Percentiles rank a stretch among this genome's conserved stretches.
These are phyloP conservation scores for Tetragonula carbonaria DNA, from an alignment of 2,888 invertebrate genomes.

Conservation along the genomic window DNA sequence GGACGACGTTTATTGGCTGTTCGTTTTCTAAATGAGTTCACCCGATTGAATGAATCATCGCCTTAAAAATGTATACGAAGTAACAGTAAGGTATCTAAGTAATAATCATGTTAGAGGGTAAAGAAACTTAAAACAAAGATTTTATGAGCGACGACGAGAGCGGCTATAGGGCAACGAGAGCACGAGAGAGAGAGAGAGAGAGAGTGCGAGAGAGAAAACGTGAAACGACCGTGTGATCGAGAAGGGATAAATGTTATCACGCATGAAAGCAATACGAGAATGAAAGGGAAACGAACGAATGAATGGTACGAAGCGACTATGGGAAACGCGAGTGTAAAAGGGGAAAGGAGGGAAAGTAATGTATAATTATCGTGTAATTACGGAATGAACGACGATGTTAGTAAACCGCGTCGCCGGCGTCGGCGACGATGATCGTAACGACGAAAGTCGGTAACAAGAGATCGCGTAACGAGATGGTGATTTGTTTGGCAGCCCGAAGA, in stretches of 20 bases:
- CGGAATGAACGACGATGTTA: conserved; percentile 69
- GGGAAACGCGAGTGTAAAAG: conserved; percentile 53
- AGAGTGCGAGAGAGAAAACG: conserved; percentile 16
- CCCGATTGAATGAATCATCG: conserved; percentile 84
- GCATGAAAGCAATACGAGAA: background rate
- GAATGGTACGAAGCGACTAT: conserved; percentile 29
- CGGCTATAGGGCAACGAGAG: conserved; percentile 58
- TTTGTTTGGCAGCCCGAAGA: conserved; percentile 36
- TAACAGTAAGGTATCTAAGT: conserved; percentile 84
- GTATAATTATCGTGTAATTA: conserved; percentile 83
- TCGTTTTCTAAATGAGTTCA: conserved; percentile 83
- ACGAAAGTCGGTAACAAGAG: conserved; percentile 45
- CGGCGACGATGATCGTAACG: conserved; percentile 67
- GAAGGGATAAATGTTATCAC: background rate
- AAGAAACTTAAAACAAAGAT: conserved; percentile 80
- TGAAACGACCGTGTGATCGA: conserved; percentile 12
- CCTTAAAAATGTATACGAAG: conserved; percentile 85
- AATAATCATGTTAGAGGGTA: conserved; percentile 83
- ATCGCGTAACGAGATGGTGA: background rate
- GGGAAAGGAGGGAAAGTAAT: conserved; percentile 71
- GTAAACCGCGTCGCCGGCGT: conserved; percentile 52
- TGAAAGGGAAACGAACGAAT: background rate
- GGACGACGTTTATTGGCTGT: conserved; percentile 80
- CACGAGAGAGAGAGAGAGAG: conserved; percentile 25
- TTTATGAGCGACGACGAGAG: conserved; percentile 80